A percentile compares a stretch with the other conserved stretches of the same genome.
phyloP scores from a whole-genome alignment of 2,113 vertebrate species.

The Bos javanicus region DNA sequence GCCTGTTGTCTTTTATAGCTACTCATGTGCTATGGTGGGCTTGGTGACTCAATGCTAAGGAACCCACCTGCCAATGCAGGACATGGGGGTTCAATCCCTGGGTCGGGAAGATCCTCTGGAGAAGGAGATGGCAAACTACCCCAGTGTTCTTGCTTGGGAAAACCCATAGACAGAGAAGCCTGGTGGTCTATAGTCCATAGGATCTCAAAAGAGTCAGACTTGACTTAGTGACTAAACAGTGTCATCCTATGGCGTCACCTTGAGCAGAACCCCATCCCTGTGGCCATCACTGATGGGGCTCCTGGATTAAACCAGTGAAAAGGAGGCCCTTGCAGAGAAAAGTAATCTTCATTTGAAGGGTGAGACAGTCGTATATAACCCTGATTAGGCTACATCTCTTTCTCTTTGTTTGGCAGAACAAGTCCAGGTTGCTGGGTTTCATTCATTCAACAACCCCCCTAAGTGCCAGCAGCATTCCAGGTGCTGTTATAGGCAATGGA shows the following conservation, averaged over 20 bases:
- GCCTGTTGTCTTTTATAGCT: not conserved
- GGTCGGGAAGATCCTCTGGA: not conserved
- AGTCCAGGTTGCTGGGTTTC: not conserved
- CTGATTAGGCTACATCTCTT: not conserved
- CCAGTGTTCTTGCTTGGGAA: not conserved
- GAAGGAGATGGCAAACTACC: not conserved
- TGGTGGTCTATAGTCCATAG: not conserved
- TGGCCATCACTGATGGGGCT: not conserved
- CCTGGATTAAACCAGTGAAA: not conserved
- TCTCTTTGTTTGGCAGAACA: not conserved
- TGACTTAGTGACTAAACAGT: not conserved
- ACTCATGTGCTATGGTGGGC: fast-evolving
- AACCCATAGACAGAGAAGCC: not conserved
- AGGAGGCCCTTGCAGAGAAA: not conserved
- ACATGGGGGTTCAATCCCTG: not conserved
- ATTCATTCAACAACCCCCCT: not conserved
- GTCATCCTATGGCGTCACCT: fast-evolving
- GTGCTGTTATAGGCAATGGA: not conserved
- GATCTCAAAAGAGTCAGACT: not conserved
- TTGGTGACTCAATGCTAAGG: not conserved
- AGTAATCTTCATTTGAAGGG: not conserved
- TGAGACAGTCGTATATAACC: not conserved
- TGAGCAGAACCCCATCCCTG: not conserved
- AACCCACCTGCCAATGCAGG: not conserved
- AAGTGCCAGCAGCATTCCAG: not conserved